These are phyloP conservation scores for Pangasius krempfi DNA, from an alignment of 2,797 vertebrate genomes.

Conservation along the genomic window DNA sequence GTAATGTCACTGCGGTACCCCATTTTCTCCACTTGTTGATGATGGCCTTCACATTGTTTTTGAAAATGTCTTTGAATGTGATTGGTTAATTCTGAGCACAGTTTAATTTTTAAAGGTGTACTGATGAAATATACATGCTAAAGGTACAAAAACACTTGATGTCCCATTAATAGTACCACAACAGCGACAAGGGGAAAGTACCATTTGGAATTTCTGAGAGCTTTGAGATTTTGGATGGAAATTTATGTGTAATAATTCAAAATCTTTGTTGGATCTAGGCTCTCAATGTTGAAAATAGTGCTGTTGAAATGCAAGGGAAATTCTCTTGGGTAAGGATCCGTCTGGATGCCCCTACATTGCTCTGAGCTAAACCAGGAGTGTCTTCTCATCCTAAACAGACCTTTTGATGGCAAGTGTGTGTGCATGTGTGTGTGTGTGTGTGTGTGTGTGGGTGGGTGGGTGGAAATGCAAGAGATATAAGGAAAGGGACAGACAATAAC, in stretches of 20 bases:
- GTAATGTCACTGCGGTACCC: background rate
- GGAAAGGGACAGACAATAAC: background rate
- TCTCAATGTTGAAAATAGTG: background rate
- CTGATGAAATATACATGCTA: background rate
- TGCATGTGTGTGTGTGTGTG: background rate
- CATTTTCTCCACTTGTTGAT: background rate
- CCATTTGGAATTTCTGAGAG: background rate
- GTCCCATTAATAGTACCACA: background rate
- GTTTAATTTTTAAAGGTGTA: background rate
- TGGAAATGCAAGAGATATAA: background rate
- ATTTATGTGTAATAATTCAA: background rate
- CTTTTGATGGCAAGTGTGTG: background rate
- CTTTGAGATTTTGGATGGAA: background rate
- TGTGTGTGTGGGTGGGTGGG: background rate
- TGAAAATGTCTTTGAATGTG: too few species aligned
- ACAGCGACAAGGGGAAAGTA: background rate
- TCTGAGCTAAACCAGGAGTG: slow-evolving; percentile 1
- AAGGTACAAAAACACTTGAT: too few species aligned
- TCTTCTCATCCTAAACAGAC: slow-evolving; percentile 1
- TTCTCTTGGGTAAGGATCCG: background rate
- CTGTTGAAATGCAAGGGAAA: slow-evolving; percentile 2
- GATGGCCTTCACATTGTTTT: background rate
- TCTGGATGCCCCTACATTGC: background rate
- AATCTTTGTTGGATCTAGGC: background rate
- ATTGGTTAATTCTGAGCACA: too few species aligned